Evolutionary conservation across 2,113 vertebrate genomes (phyloP).

Genomic region (Mohoua ochrocephala): DNA sequence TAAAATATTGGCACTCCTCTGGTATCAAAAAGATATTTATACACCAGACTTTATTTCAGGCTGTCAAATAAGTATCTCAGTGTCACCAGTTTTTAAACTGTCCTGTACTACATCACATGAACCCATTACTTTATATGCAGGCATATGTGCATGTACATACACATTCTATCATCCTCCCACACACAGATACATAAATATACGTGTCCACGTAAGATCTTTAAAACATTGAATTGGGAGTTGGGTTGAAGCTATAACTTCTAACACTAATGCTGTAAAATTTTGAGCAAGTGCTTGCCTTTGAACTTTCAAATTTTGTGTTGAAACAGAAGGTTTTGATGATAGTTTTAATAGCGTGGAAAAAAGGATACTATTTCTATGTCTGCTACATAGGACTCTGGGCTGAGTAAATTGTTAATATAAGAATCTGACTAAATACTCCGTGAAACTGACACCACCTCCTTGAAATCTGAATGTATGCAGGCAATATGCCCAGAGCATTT

Average conservation of each 20-base stretch:
- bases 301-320: neutral
- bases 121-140: neutral
- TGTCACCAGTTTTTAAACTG: neutral
- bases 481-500: neutral
- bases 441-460: neutral
- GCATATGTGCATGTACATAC: accelerated
- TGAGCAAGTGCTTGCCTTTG: neutral
- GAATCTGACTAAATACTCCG: neutral
- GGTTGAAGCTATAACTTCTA: neutral
- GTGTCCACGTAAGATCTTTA: neutral
- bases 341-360: neutral
- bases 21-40: neutral
- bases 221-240: neutral
- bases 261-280: neutral
- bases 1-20: neutral
- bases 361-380: neutral
- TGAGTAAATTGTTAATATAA: neutral
- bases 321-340: neutral
- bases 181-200: neutral
- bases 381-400: neutral
- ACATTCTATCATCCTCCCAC: neutral
- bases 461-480: neutral
- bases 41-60: neutral
- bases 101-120: neutral
- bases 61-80: neutral